Evolutionary conservation across 2,888 invertebrate species (phyloP).

Genomic region (Priocnemis perturbator): DNA sequence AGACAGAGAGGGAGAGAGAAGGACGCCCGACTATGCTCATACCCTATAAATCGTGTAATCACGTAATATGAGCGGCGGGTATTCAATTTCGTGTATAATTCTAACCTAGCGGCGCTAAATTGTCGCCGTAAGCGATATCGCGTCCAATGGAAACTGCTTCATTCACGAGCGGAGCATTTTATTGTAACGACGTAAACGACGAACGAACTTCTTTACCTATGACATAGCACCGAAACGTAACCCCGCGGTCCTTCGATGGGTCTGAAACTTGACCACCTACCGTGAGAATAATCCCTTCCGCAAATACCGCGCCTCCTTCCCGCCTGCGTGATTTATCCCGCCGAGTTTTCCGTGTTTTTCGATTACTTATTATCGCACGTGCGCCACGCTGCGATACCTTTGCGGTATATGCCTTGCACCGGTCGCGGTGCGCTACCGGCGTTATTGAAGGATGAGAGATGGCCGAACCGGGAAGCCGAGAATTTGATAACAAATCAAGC

Average conservation of each 20-base stretch:
- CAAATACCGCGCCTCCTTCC: conserved; percentile 8
- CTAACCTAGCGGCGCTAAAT: conserved; percentile 64
- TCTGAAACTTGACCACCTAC: conserved; percentile 29
- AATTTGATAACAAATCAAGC: too few relatives aligned
- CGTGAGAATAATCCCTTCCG: conserved; percentile 22
- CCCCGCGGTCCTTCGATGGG: conserved; percentile 5
- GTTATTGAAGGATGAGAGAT: too few relatives aligned
- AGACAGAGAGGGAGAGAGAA: conserved; percentile 9
- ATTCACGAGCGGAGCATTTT: conserved; percentile 30
- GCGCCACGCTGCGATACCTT: too few relatives aligned
- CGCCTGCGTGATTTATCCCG: conserved; percentile 13
- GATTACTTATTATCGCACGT: conserved; percentile 31
- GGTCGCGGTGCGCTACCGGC: too few relatives aligned
- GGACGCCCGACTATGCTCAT: conserved; percentile 24
- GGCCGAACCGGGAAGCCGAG: too few relatives aligned
- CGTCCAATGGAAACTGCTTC: conserved; percentile 51
- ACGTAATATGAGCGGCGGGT: conserved; percentile 60
- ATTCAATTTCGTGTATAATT: conserved; percentile 68
- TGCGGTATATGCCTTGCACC: too few relatives aligned
- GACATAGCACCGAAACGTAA: conserved; percentile 32
- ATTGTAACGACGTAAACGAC: background rate
- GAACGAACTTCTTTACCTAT: conserved; percentile 5
- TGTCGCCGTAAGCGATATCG: conserved; percentile 61
- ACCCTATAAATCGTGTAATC: conserved; percentile 61
- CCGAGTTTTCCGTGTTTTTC: conserved; percentile 18